Percentiles rank a stretch among this genome's conserved stretches.
phyloP scores from a whole-genome alignment of 2,797 vertebrate genomes.

The Heterohyrax brucei region DNA sequence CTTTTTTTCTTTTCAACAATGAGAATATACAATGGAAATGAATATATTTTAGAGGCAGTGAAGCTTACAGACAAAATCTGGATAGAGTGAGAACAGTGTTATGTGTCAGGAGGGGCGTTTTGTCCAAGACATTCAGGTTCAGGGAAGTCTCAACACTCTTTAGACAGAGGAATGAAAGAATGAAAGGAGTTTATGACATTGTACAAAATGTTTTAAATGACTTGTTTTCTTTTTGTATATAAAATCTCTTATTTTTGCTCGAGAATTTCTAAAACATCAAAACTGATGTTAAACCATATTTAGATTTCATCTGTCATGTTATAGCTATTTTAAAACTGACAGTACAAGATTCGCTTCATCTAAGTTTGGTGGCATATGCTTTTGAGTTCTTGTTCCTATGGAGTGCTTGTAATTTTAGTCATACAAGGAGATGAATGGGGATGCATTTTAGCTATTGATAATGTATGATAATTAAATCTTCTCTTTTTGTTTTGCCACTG shows the following conservation, averaged over 20 bases:
- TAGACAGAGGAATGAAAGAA: slow-evolving; percentile 29
- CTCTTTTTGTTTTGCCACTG: background rate
- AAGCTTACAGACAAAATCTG: background rate
- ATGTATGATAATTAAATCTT: background rate
- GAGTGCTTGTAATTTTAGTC: slow-evolving; percentile 36
- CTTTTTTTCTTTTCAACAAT: background rate
- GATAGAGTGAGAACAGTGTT: background rate
- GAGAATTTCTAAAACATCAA: slow-evolving; percentile 76
- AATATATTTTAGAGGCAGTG: background rate
- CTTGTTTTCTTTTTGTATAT: slow-evolving; percentile 70
- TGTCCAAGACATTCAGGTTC: background rate
- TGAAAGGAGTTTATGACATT: background rate
- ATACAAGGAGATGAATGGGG: slow-evolving; percentile 28
- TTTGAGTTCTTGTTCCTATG: slow-evolving; percentile 35
- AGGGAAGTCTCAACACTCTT: background rate
- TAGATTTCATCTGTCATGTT: slow-evolving; percentile 77
- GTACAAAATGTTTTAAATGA: slow-evolving; percentile 63
- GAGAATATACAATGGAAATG: background rate
- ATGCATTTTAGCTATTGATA: slow-evolving; percentile 34
- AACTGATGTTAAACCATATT: slow-evolving; percentile 73
- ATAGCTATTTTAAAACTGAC: slow-evolving; percentile 78
- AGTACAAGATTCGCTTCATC: background rate
- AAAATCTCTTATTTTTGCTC: slow-evolving; percentile 71
- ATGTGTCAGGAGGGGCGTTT: background rate
- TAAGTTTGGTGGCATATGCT: background rate